Evolutionary conservation across 2,888 invertebrate genomes (phyloP).

Genomic region (Abscondita cerata): DNA sequence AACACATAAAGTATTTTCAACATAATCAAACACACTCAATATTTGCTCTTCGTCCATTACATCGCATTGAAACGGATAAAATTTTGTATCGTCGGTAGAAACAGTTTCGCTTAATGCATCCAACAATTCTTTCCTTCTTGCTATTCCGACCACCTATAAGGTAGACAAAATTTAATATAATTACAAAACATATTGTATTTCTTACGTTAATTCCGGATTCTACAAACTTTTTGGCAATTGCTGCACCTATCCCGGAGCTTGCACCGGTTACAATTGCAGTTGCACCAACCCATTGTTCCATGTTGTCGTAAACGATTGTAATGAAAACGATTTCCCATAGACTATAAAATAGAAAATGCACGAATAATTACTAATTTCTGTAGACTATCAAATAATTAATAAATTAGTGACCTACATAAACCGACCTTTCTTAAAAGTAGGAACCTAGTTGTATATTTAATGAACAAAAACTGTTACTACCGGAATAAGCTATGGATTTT

Average conservation of each 20-base stretch:
- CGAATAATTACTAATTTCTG: background rate
- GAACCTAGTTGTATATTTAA: too few species aligned
- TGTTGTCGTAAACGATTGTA: background rate
- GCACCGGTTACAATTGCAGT: conserved; percentile 30
- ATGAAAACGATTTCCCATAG: too few species aligned
- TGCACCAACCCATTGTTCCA: conserved; percentile 28
- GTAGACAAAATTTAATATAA: background rate
- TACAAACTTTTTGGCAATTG: conserved; percentile 28
- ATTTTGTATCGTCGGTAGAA: conserved; percentile 15
- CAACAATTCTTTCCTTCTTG: conserved; percentile 20
- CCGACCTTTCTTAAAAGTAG: too few species aligned
- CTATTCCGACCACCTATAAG: conserved; percentile 24
- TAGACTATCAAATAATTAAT: too few species aligned
- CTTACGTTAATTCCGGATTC: conserved; percentile 28
- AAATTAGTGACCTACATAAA: too few species aligned
- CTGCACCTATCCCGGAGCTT: conserved; percentile 30
- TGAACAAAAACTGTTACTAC: too few species aligned
- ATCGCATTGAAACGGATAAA: conserved; percentile 25
- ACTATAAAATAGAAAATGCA: background rate
- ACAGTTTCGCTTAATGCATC: conserved; percentile 19
- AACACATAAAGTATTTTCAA: conserved; percentile 17
- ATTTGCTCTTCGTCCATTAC: conserved; percentile 23
- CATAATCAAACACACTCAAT: conserved; percentile 19
- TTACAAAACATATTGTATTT: background rate
- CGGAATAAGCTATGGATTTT: too few species aligned